Base-by-base conservation (phyloP, 1,140 invertebrate species). In the Pachyrhynchus sulphureomaculatus region DNA sequence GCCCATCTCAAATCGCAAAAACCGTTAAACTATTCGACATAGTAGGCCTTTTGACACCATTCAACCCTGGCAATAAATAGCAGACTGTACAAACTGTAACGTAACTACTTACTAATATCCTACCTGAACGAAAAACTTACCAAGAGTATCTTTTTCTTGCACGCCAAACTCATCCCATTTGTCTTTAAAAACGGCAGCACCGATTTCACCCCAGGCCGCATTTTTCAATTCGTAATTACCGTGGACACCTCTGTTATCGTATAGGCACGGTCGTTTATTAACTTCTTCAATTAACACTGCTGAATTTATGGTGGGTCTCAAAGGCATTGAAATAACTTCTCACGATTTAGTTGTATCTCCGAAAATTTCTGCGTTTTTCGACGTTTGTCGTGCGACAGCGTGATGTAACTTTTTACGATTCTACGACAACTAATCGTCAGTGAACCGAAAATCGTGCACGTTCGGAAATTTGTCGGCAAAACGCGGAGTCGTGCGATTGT, bases 181-280 rank as follows among this genome's bases (percentile, higher is more conserved):
- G 39, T 67, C 33, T 12, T 45, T 47, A 29, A 66, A 67, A 24
- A 71, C 10, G 5, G 47, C 49, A 29, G 51, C 45, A 8, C 65
- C 62, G n/a, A 71, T 60, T 36, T 67, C 67, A 23, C 62, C 62
- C 69, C 69, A 71, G 0, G 58, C 45, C 17, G 51, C 41, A 24
- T 52, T 65, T 37, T 66, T 65, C 41, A 52, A n/a, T 29, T 56
- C 56, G n/a, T 45, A 29, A 34, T 66, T 59, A 2, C 45, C 55
- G 23, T 58, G 52, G 21, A 20, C 49, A 10, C 26, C 47, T 23
- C 36, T 53, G 6, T 29, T 15, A 32, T 67, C 67, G 47, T 71
- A 71, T n/a, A 71, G 33, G 18, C 61, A 39, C 2, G 67, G 65
- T n/a, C 68, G 37, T 20, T 66, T 68, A 44, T 69, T 65, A 23